Conservation (phyloP, 2,797 vertebrate genomes). For the Cyprinodon diabolis region DNA sequence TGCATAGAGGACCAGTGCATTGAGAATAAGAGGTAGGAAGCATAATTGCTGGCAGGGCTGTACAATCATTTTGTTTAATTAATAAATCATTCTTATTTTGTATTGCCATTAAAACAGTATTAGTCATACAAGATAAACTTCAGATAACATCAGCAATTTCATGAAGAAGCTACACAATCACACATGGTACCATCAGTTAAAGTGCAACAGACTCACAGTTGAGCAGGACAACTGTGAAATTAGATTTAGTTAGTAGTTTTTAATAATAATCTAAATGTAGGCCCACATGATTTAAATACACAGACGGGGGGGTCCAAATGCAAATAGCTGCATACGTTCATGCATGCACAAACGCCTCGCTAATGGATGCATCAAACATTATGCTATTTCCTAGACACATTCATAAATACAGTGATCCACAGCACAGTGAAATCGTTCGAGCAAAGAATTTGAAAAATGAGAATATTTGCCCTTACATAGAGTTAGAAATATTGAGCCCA, state of each 20-base stretch:
- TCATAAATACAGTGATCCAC: slow-evolving; percentile 43
- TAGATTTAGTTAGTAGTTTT: slow-evolving; percentile 50
- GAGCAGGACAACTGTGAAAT: slow-evolving; percentile 61
- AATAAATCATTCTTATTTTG: slow-evolving; percentile 39
- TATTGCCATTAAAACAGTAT: slow-evolving; percentile 38
- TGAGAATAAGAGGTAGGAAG: slow-evolving; percentile 4
- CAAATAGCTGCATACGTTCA: slow-evolving; percentile 5
- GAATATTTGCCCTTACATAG: slow-evolving; percentile 68
- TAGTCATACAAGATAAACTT: slow-evolving; percentile 45
- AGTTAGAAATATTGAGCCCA: slow-evolving; percentile 62
- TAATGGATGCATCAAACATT: slow-evolving; percentile 65
- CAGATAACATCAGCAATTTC: slow-evolving; percentile 41
- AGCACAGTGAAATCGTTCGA: slow-evolving; percentile 41
- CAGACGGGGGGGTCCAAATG: not conserved
- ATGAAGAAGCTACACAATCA: slow-evolving; percentile 6
- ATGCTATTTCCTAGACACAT: slow-evolving; percentile 39
- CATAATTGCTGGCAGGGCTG: not conserved
- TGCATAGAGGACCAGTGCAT: not conserved
- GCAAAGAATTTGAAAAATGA: slow-evolving; percentile 71
- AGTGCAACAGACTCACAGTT: slow-evolving; percentile 29
- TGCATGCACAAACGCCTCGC: slow-evolving; percentile 5
- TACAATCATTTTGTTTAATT: slow-evolving; percentile 13
- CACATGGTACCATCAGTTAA: slow-evolving; percentile 28
- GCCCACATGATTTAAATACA: not conserved
- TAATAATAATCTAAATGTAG: slow-evolving; percentile 47